Base-by-base conservation (phyloP, 2,888 invertebrate species). In the Nowickia ferox region DNA sequence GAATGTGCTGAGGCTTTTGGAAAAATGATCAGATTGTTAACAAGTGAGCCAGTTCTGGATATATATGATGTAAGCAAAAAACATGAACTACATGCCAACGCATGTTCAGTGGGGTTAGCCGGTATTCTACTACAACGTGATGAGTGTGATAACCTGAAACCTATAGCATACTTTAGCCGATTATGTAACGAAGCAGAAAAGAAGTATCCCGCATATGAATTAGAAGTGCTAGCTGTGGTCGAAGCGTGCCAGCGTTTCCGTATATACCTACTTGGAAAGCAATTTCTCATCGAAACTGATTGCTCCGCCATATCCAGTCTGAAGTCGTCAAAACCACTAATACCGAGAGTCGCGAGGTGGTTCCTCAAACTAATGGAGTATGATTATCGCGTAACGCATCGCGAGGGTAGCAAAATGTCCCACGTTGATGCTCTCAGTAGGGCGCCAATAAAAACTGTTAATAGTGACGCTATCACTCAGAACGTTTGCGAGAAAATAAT, bases 21-120 rank as follows among this genome's bases (percentile, higher is more conserved):
- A 11, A 86, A 71, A 15, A 30, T 83, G 22, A 91, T 90, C 68
- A 9, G 55, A 5, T 76, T 72, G 4, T 63, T 92, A 6, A 79
- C 81, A 0, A 75, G 86, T 15, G 79, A 89, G 19, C 77, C 82
- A 72, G 57, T 84, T 38, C 40, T 87, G 19, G 78, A 53, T 15
- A 72, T 84, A 51, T 87, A 84, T 38, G 75, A 84, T 61, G 53
- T 83, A 13, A 19, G 10, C 3, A 87, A 86, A n/a, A 72, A 80
- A 11, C 87, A 86, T 30, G 83, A 86, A 19, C 44, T 87, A 4
- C 82, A 86, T 15, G 30, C 57, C 0, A 30, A 57, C 15, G 57
- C 30, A 13, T 57, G 57, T 30, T 5, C 30, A 6, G 15, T 57
- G 2, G 30, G 57, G 8, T 2, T 57, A 17, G 78, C 86, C 13